Evolutionary conservation across 2,113 vertebrate genomes (phyloP), one percentile per base, ranked within the genome.

Genomic region (Barbus barbus): DNA sequence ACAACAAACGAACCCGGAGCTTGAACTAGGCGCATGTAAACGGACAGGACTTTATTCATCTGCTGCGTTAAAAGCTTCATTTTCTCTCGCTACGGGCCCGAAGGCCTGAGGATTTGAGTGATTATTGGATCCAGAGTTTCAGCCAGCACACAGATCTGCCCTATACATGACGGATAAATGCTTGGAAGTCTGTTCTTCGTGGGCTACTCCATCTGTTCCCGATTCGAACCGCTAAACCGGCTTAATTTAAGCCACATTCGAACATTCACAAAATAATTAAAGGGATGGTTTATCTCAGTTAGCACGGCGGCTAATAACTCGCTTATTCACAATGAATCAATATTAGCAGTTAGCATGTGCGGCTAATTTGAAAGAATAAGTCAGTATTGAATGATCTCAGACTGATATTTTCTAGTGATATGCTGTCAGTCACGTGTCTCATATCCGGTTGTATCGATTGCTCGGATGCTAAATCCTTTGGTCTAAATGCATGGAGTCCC

Each of bases 31-130:
- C 36, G 46, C 13, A 6, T 16, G 7, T 26, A 16, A 36, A 53
- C 3, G 44, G 33, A 24, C 7, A 18, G 28, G 71, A 77, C 71
- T 73, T 84, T 77, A 38, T 84, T 80, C 16, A 84, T 78, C 31
- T 24, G 44, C 89, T 86, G 84, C 86, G 48, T 84, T 87, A 80
- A 81, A 83, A 75, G 11, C 24, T 63, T 24, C 8, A 84, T 86
- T 81, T 88, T 87, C 78, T 67, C 84, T 22, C 33, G 85, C 73
- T 60, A 14, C 5, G 22, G 11, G 36, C 58, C 13, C n/a, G n/a
- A 26, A 63, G 77, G 77, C 77, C 77, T 79, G 77, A 61, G 77
- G 77, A 63, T 79, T 79, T 79, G n/a, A 79, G 77, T 79, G 77
- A 63, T 79, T 28, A 79, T 63, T 63, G 58, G 16, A 79, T 63